Evolutionary conservation across 2,797 vertebrate species (phyloP).

Genomic region (Babyrousa celebensis): DNA sequence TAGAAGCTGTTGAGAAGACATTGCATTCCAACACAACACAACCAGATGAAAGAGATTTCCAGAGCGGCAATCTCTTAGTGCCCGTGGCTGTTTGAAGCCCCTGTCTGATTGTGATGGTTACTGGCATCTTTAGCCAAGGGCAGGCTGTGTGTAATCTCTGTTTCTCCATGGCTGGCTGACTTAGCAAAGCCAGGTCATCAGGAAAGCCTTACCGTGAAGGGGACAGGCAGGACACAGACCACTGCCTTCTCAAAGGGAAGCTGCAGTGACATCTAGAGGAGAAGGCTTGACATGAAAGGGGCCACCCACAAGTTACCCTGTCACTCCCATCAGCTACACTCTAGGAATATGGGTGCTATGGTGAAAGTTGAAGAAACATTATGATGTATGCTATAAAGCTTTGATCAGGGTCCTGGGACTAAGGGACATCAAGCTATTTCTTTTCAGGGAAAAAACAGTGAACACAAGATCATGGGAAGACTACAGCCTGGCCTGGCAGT

Average conservation of each 20-base stretch:
- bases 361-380: neutral
- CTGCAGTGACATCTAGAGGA: neutral
- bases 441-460: neutral
- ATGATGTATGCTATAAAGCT: neutral
- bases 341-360: neutral
- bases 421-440: neutral
- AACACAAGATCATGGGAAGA: neutral
- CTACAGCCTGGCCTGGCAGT: rapidly evolving
- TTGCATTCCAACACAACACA: neutral
- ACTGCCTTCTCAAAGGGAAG: rapidly evolving
- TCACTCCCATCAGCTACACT: neutral
- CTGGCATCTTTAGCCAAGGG: neutral
- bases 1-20: neutral
- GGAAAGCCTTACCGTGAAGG: neutral
- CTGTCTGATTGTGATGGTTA: conserved; percentile 13
- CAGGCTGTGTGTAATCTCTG: neutral
- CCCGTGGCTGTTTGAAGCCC: neutral
- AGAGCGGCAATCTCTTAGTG: neutral
- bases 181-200: neutral
- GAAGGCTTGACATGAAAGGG: neutral
- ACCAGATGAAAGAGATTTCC: neutral
- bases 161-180: neutral
- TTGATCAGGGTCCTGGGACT: neutral
- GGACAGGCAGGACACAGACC: neutral
- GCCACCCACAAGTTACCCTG: neutral